A percentile compares a stretch with the other conserved stretches of the same genome.
Evolutionary conservation across 2,888 invertebrate genomes (phyloP).

Genomic region (Sialis fuliginosa): DNA sequence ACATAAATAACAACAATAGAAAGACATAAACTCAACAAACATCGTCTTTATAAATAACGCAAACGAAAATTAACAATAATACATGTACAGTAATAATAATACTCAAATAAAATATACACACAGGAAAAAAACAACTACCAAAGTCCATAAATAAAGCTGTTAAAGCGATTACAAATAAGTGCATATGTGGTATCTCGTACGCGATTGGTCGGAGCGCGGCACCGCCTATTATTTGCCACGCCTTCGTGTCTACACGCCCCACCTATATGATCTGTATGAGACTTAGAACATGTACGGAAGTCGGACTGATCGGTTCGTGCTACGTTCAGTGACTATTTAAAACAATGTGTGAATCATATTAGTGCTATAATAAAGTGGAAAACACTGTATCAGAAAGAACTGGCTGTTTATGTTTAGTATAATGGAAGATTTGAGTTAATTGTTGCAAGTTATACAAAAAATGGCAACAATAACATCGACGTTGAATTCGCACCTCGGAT

Average conservation of each 20-base stretch:
- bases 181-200: neutral
- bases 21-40: no score
- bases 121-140: neutral
- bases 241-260: constrained; percentile 4
- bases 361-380: no score
- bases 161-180: constrained; percentile 2
- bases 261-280: constrained; percentile 1
- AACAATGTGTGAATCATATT: no score
- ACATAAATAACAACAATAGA: no score
- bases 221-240: neutral
- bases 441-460: neutral
- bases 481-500: constrained; percentile 1
- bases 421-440: no score
- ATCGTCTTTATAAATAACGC: no score
- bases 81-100: no score
- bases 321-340: no score
- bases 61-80: no score
- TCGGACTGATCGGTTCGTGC: constrained; percentile 1
- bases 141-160: constrained; percentile 6
- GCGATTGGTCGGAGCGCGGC: neutral
- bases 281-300: constrained; percentile 5
- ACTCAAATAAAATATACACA: no score
- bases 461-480: constrained; percentile 5
- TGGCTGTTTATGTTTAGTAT: no score
- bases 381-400: no score